A percentile compares a stretch with the other conserved stretches of the same genome.
phyloP scores from a whole-genome alignment of 2,113 vertebrate species.

The Silurus glanis region DNA sequence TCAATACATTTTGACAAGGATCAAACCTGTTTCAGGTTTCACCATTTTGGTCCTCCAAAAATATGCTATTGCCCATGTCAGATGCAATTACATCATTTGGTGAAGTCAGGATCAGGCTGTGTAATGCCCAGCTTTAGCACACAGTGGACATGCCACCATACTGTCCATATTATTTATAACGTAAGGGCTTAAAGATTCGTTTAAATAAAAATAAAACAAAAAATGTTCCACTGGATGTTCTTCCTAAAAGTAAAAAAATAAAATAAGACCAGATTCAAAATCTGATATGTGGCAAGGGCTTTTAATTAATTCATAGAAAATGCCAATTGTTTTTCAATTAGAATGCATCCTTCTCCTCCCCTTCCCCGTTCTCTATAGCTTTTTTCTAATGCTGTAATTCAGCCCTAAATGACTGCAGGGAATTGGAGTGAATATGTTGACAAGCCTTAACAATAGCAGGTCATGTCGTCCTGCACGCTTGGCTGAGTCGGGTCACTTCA shows the following conservation, averaged over 20 bases:
- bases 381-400: conserved; percentile 71
- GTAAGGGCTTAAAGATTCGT: conserved; percentile 48
- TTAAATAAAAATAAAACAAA: conserved; percentile 36
- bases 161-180: background rate
- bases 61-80: conserved; percentile 62
- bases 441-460: conserved; percentile 96
- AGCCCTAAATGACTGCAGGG: conserved; percentile 87
- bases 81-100: conserved; percentile 41
- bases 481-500: conserved; percentile 81
- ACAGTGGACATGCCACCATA: background rate
- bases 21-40: conserved; percentile 69
- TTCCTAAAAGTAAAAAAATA: conserved; percentile 66
- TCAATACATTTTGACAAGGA: conserved; percentile 76
- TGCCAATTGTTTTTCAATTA: conserved; percentile 77
- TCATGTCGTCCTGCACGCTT: conserved; percentile 91
- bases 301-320: conserved; percentile 83
- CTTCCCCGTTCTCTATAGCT: conserved; percentile 67
- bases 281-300: conserved; percentile 71
- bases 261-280: conserved; percentile 73
- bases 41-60: conserved; percentile 66
- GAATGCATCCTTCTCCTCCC: conserved; percentile 55
- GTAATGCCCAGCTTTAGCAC: conserved; percentile 45
- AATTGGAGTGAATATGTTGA: conserved; percentile 99
- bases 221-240: conserved; percentile 43
- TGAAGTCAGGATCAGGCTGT: conserved; percentile 10